Evolutionary conservation across 2,113 vertebrate species (phyloP), one percentile per base, ranked within the genome.

Genomic region (Maccullochella peelii): DNA sequence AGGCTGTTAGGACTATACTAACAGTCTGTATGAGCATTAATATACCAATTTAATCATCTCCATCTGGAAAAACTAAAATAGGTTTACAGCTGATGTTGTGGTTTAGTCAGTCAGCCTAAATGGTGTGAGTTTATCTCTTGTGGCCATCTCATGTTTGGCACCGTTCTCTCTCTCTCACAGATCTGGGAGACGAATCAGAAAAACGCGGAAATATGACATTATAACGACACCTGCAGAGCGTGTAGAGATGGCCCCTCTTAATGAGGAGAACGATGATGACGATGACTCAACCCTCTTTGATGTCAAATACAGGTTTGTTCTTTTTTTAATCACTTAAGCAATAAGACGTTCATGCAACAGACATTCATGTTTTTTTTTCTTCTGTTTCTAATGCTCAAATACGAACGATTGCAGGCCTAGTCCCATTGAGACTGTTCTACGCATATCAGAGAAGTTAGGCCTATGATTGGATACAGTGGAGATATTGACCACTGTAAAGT

Each of bases 241-340:
- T 0, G 98, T 99, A 1, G 98, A 99, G 92, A 99, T 99, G 98
- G 96, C 97, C 4, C 98, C 98, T n/a, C 94, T 99, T 47, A 99
- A 99, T 0, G 97, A 97, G 75, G 98, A 98, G 8, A 96, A 97
- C 0, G 95, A 96, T 0, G 97, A 98, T 0, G 98, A 99, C 0
- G 98, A 99, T 42, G 98, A 99, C 65, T 95, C 97, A 0, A 98
- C 97, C 70, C 96, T 99, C 9, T 99, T 99, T 84, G 98, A 99
- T 92, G 95, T 99, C 84, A 99, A 99, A 88, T 99, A 99, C 95
- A 98, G 98, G 97, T 98, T 93, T 73, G 91, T 80, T 59, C 8
- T 16, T 66, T 67, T 67, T 52, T 38, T 2, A 15, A 20, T 16
- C 30, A 33, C 8, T 9, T 6, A 2, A 73, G 6, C 21, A 38